Base-by-base conservation (phyloP, 2,797 vertebrate genomes). In the Hypotaenidia okinawae region DNA sequence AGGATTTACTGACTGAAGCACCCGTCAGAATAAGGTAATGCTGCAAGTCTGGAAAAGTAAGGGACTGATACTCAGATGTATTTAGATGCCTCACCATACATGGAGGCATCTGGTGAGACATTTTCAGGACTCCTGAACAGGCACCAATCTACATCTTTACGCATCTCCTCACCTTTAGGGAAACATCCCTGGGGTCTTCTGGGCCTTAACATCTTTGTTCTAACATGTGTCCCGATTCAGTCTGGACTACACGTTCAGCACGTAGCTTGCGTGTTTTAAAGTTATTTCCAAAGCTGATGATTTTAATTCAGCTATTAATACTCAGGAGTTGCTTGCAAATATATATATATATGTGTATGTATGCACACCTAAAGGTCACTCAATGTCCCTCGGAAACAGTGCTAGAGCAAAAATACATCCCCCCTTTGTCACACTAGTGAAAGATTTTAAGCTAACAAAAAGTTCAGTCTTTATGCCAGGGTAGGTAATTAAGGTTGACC, bases 401-500 rank as follows among this genome's bases (percentile, higher is more conserved):
- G 72, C 83, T 93, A 83, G 76, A 95, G 92, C 84, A 95, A 97
- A 45, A 96, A 96, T 66, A 95, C 92, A 96, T 74, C 55, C 82
- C 87, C 90, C 93, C 97, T 95, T 95, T 95, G 95, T 95, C 96
- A 97, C 90, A 85, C 89, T 92, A 90, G 64, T 92, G 94, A 73
- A 96, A 97, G 97, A 97, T 97, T 98, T 97, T 97, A 97, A 97
- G 96, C 97, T 98, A 97, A 97, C 97, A 97, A 94, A 96, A 98
- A 98, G 98, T 97, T 97, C 97, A 94, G 97, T 97, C 97, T 98
- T 98, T 97, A 98, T 99, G 98, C 97, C 97, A 97, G 98, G 98
- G 97, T 98, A 97, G 98, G 98, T 99, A 99, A 99, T 99, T 99
- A 99, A 99, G 97, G 98, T 97, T 98, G 99, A 99, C 98, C 98